Evolutionary conservation across 92 coral and sea anemone species (phyloP).

Genomic region (Heliopora coerulea): DNA sequence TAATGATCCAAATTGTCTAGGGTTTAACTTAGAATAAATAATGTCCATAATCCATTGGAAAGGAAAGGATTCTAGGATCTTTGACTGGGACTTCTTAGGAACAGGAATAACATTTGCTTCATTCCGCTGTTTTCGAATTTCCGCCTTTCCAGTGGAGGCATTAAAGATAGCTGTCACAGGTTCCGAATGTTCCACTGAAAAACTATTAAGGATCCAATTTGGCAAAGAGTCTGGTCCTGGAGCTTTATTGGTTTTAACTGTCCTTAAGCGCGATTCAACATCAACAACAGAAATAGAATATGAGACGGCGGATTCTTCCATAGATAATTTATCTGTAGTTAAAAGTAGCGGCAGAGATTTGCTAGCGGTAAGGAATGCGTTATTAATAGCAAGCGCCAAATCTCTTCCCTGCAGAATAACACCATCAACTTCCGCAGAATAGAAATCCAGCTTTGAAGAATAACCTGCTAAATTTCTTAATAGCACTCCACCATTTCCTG

Average conservation of each 20-base stretch:
- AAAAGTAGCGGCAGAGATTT: background rate
- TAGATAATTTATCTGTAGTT: background rate
- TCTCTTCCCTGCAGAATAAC: background rate
- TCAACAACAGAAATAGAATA: conserved; percentile 32
- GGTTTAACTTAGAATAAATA: conserved; percentile 36
- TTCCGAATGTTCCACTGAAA: conserved; percentile 19
- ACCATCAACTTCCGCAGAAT: background rate
- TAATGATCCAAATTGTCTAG: conserved; percentile 36
- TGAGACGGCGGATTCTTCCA: background rate
- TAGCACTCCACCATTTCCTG: conserved; percentile 28
- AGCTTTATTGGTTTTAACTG: conserved; percentile 17
- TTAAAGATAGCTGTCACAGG: conserved; percentile 39
- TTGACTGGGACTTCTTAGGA: conserved; percentile 26
- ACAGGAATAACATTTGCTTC: conserved; percentile 30
- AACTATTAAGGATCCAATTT: conserved; percentile 25
- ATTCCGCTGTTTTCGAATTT: conserved; percentile 38
- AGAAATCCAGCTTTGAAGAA: background rate
- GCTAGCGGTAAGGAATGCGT: background rate
- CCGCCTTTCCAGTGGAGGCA: conserved; percentile 26
- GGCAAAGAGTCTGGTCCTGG: conserved; percentile 24
- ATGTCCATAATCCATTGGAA: conserved; percentile 19
- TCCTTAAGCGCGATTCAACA: conserved; percentile 22
- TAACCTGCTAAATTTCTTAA: conserved; percentile 14
- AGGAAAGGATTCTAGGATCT: conserved; percentile 12
- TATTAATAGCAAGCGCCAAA: conserved; percentile 12